Conservation (phyloP, 2,888 invertebrate species). For the Leptopterna dolabrata region DNA sequence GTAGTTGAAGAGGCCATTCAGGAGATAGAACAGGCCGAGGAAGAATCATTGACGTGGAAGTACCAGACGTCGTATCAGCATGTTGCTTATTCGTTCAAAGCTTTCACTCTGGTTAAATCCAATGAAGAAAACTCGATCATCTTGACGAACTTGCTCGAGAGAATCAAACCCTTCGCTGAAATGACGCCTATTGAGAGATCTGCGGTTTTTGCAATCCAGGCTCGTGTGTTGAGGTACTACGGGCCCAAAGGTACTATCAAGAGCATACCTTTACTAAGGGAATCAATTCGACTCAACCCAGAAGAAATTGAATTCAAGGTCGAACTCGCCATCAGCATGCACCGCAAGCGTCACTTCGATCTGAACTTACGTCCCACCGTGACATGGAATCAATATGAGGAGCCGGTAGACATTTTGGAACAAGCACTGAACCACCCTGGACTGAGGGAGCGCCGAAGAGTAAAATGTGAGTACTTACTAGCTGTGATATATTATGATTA, state of each 20-base stretch:
- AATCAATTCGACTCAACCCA: not conserved
- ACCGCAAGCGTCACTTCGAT: not conserved
- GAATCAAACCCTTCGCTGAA: not conserved
- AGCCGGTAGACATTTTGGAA: too few species aligned
- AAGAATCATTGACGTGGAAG: too few species aligned
- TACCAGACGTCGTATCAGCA: too few species aligned
- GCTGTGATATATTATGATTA: too few species aligned
- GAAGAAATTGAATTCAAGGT: not conserved
- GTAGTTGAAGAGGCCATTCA: too few species aligned
- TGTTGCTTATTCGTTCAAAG: too few species aligned
- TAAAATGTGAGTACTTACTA: not conserved
- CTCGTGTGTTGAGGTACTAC: not conserved
- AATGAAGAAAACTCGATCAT: too few species aligned
- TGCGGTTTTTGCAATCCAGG: not conserved
- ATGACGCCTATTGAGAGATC: not conserved
- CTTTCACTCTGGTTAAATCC: too few species aligned
- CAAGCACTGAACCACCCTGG: not conserved
- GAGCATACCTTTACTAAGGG: not conserved
- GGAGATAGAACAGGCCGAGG: too few species aligned
- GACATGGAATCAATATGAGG: not conserved
- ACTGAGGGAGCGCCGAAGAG: not conserved
- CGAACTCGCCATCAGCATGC: not conserved
- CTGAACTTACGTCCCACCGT: not conserved
- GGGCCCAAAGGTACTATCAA: not conserved
- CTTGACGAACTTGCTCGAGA: not conserved